Base-by-base conservation (phyloP, 2,113 vertebrate species). In the Phasianus colchicus region DNA sequence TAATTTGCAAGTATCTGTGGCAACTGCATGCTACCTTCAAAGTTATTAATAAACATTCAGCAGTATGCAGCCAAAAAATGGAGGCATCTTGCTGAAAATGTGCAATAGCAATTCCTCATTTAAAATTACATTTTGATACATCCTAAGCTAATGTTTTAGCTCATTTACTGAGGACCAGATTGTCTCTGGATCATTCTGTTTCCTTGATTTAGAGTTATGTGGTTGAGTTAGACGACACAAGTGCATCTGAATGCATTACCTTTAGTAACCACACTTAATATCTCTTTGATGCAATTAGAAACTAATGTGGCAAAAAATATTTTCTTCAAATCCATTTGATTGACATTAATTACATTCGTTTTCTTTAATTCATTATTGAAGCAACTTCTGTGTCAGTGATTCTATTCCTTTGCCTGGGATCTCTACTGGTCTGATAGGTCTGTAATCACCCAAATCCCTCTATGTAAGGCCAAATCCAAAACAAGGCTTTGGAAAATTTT, bases 201-300 rank as follows among this genome's bases (percentile, higher is more conserved):
- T 75, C 38, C 43, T 82, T 75, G 22, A 72, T 82, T 81, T 47
- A 84, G 47, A 57, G 34, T 61, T 81, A 30, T n/a, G 52, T 65
- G 83, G 63, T 84, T 2, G 6, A 89, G 74, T 54, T 86, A 90
- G 48, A 12, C 52, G 93, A 29, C 43, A 69, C 80, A 67, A 0
- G 43, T n/a, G 0, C 78, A 52, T 94, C 83, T 75, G 85, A 92
- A 83, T 52, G 38, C 47, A 61, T 93, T 86, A 86, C 80, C 47
- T 94, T 89, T 89, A 94, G 76, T 83, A 78, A 86, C 52, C 65
- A 88, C 61, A 75, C 22, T 93, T 90, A 72, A 40, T 78, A 90
- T 72, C 47, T 93, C 92, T 92, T 86, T 90, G 61, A 94, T 93
- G 57, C 52, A 92, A 89, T 96, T 94, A 94, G 65, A 94, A 93